phyloP scores from a whole-genome alignment of 2,113 vertebrate species.

The Plotosus lineatus region DNA sequence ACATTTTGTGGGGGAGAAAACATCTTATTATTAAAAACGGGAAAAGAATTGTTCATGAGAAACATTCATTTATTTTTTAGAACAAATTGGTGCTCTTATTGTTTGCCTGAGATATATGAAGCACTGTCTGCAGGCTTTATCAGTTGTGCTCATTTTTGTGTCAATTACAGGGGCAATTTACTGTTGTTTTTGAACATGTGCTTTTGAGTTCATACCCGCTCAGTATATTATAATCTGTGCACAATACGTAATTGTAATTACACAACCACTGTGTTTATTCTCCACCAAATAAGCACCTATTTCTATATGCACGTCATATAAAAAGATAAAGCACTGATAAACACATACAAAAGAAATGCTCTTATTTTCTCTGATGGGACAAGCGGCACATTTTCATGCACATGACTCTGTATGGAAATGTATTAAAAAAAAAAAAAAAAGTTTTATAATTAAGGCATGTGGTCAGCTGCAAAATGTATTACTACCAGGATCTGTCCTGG shows the following conservation, averaged over 20 bases:
- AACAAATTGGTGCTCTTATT: background rate
- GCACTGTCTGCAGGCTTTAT: background rate
- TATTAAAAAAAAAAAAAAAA: background rate
- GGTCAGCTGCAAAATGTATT: background rate
- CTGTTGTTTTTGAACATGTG: background rate
- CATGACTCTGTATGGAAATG: background rate
- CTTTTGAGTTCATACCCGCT: background rate
- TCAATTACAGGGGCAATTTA: background rate
- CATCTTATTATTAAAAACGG: background rate
- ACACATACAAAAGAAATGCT: conserved; percentile 9
- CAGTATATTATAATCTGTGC: background rate
- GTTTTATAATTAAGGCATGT: background rate
- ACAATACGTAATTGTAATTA: background rate
- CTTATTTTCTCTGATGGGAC: conserved; percentile 18
- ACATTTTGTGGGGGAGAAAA: background rate
- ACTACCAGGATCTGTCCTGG: background rate
- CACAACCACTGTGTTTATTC: background rate
- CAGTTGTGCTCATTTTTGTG: background rate
- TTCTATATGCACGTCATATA: too few species aligned
- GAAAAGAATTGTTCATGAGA: background rate
- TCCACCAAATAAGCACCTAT: too few species aligned
- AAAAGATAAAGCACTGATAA: too few species aligned
- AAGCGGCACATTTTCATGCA: background rate
- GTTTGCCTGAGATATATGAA: background rate
- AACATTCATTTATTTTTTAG: too few species aligned